Percentiles rank a stretch among this genome's conserved stretches.
Evolutionary conservation across 2,797 vertebrate species (phyloP).

Genomic region (Capromys pilorides): DNA sequence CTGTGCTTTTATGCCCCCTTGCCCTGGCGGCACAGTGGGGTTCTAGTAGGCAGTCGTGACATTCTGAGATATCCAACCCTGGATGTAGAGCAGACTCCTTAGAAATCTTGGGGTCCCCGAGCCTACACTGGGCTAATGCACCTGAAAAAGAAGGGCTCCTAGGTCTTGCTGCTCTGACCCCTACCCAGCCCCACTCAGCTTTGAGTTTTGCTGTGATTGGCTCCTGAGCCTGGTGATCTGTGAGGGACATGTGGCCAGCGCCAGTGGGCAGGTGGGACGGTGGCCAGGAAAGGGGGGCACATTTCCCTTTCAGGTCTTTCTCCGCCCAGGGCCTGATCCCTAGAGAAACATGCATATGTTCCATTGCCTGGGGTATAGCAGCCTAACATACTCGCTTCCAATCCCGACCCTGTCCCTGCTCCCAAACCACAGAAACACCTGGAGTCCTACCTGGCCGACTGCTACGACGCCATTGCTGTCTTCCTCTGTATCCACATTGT

Average conservation of each 20-base stretch:
- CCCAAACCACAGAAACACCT: slow-evolving; percentile 90
- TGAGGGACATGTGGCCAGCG: neutral
- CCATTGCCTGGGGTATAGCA: neutral
- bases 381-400: neutral
- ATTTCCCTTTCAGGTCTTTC: neutral
- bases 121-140: neutral
- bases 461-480: slow-evolving; percentile 95
- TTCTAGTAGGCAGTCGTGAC: neutral
- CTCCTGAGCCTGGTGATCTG: neutral
- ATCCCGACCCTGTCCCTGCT: neutral
- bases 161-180: neutral
- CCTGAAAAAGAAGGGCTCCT: neutral
- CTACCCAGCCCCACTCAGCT: neutral
- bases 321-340: neutral
- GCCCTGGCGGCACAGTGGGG: neutral
- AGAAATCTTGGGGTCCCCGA: neutral
- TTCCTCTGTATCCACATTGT: slow-evolving; percentile 96
- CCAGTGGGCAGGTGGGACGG: neutral
- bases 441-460: slow-evolving; percentile 92
- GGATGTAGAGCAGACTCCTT: neutral
- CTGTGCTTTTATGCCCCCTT: neutral
- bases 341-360: neutral
- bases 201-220: neutral
- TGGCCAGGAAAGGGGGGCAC: neutral
- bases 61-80: neutral